Evolutionary conservation across 2,888 invertebrate species (phyloP).

Genomic region (Corbicula japonica): DNA sequence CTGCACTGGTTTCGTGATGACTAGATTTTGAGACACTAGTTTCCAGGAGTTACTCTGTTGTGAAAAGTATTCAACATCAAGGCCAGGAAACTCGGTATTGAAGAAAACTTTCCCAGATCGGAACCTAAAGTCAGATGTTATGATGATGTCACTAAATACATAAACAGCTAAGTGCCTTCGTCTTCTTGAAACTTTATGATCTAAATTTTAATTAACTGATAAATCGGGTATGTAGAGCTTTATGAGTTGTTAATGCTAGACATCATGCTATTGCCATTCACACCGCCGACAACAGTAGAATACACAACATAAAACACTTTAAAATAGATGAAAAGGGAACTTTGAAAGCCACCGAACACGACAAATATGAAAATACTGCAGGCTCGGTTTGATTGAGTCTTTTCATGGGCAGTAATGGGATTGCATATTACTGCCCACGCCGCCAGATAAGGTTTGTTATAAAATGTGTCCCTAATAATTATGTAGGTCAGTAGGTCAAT

Average conservation of each 20-base stretch:
- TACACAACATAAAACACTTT: too few species aligned
- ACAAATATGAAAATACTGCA: too few species aligned
- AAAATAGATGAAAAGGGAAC: too few species aligned
- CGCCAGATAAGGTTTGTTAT: too few species aligned
- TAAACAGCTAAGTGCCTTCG: background rate
- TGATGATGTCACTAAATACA: background rate
- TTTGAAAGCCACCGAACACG: too few species aligned
- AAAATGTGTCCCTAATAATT: too few species aligned
- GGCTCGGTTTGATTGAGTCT: too few species aligned
- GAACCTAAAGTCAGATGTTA: slow-evolving; percentile 31
- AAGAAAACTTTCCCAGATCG: slow-evolving; percentile 28
- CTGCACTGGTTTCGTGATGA: slow-evolving; percentile 27
- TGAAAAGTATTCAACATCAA: slow-evolving; percentile 51
- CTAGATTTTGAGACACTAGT: slow-evolving; percentile 40
- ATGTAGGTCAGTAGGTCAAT: too few species aligned
- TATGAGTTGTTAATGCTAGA: background rate
- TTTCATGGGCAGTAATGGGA: too few species aligned
- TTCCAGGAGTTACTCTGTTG: slow-evolving; percentile 26
- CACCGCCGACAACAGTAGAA: background rate
- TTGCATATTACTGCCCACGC: too few species aligned
- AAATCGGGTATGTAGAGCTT: background rate
- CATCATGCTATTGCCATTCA: background rate
- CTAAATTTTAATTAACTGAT: background rate
- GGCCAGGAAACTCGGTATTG: slow-evolving; percentile 51
- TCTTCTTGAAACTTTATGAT: background rate